Percentiles rank a stretch among this genome's conserved stretches.
Conservation (phyloP, 2,888 invertebrate genomes). For the Dynastes maya region DNA sequence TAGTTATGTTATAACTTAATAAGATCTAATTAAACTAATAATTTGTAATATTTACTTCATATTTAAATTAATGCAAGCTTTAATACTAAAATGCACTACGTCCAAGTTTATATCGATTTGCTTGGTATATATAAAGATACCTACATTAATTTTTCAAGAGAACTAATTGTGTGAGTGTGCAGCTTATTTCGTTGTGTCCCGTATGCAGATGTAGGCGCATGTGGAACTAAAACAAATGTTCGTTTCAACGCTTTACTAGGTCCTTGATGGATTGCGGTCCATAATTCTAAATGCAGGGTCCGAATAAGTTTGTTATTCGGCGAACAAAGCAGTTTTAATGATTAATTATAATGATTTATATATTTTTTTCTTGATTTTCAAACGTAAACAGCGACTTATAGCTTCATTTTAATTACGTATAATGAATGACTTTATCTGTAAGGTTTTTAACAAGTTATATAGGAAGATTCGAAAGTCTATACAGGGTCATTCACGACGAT, state of each 20-base stretch:
- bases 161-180: not conserved
- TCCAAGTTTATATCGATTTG: too few species aligned
- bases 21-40: too few species aligned
- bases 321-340: constrained; percentile 13
- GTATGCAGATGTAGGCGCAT: constrained; percentile 10
- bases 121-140: not conserved
- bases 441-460: too few species aligned
- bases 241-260: constrained; percentile 2
- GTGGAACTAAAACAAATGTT: constrained; percentile 18
- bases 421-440: not conserved
- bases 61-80: too few species aligned
- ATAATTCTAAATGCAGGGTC: constrained; percentile 10
- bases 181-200: not conserved
- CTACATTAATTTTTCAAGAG: not conserved
- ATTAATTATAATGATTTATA: constrained; percentile 25
- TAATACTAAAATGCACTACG: too few species aligned
- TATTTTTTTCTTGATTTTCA: not conserved
- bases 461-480: too few species aligned
- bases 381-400: not conserved
- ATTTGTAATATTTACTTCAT: too few species aligned
- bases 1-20: too few species aligned
- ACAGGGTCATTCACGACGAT: too few species aligned
- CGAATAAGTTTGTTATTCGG: constrained; percentile 11
- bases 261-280: constrained; percentile 1
- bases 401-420: not conserved